Percentiles rank a stretch among this genome's conserved stretches.
Evolutionary conservation across 2,797 vertebrate species (phyloP).

Genomic region (Tapera naevia): DNA sequence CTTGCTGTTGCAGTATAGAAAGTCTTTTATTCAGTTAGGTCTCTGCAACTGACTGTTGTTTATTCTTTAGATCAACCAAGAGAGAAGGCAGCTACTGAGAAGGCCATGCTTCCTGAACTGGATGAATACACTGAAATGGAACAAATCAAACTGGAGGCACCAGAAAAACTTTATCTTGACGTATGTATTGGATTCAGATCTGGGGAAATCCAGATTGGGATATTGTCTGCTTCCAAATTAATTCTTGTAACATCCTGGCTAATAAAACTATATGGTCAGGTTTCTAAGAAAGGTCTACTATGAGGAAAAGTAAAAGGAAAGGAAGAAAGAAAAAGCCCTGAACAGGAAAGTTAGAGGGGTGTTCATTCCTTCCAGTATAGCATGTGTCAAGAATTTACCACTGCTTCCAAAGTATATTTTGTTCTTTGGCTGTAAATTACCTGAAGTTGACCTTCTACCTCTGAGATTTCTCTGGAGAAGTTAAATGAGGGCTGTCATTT

Average conservation of each 20-base stretch:
- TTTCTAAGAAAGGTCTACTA: neutral
- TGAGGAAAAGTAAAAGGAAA: neutral
- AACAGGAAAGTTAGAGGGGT: neutral
- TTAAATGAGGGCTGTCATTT: neutral
- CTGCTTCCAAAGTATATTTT: neutral
- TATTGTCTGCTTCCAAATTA: neutral
- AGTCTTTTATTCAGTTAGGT: neutral
- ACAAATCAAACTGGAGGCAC: conserved; percentile 44
- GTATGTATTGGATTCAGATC: conserved; percentile 63
- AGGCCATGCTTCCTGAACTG: conserved; percentile 63
- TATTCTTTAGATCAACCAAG: neutral
- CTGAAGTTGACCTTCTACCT: neutral
- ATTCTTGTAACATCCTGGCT: neutral
- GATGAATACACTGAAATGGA: conserved; percentile 69
- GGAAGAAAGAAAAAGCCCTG: neutral
- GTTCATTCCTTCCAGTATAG: neutral
- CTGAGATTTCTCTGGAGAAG: neutral
- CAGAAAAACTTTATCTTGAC: conserved; percentile 70
- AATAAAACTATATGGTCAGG: neutral
- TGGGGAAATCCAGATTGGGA: neutral
- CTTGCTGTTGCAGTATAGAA: neutral
- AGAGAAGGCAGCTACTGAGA: conserved; percentile 12
- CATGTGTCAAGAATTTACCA: neutral
- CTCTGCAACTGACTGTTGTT: neutral
- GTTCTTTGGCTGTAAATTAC: neutral